Evolutionary conservation across 2,888 invertebrate genomes (phyloP).

Genomic region (Orthosia gracilis): DNA sequence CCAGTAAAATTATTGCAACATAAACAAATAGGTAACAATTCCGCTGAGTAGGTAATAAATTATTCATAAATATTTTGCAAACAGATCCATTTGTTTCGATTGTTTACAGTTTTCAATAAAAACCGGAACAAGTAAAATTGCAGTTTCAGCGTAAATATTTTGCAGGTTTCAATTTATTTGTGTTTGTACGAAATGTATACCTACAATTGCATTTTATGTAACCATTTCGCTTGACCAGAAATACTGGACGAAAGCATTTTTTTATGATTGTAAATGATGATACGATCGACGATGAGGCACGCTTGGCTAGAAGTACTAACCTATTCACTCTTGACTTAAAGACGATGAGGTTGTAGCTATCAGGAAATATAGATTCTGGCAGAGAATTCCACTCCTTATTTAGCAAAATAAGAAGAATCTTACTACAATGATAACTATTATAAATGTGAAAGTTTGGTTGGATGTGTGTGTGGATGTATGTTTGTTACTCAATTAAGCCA

Average conservation of each 20-base stretch:
- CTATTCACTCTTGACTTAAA: too few relatives aligned
- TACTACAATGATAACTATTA: too few relatives aligned
- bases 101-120: slow-evolving; percentile 31
- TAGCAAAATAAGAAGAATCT: too few relatives aligned
- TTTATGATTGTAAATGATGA: too few relatives aligned
- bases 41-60: slow-evolving; percentile 8
- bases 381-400: too few relatives aligned
- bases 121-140: slow-evolving; percentile 15
- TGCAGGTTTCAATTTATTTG: slow-evolving; percentile 25
- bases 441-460: too few relatives aligned
- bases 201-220: slow-evolving; percentile 4
- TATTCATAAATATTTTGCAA: slow-evolving; percentile 15
- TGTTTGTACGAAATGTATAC: background rate
- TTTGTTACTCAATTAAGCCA: too few relatives aligned
- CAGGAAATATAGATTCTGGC: too few relatives aligned
- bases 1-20: background rate
- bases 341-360: too few relatives aligned
- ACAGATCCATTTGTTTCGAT: slow-evolving; percentile 25
- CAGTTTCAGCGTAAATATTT: slow-evolving; percentile 39
- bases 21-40: slow-evolving; percentile 1
- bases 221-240: background rate
- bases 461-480: too few relatives aligned
- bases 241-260: background rate
- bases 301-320: too few relatives aligned
- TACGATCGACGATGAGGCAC: too few relatives aligned